A percentile compares a stretch with the other conserved stretches of the same genome.
phyloP scores from a whole-genome alignment of 2,888 invertebrate species.

The Rhingia campestris region DNA sequence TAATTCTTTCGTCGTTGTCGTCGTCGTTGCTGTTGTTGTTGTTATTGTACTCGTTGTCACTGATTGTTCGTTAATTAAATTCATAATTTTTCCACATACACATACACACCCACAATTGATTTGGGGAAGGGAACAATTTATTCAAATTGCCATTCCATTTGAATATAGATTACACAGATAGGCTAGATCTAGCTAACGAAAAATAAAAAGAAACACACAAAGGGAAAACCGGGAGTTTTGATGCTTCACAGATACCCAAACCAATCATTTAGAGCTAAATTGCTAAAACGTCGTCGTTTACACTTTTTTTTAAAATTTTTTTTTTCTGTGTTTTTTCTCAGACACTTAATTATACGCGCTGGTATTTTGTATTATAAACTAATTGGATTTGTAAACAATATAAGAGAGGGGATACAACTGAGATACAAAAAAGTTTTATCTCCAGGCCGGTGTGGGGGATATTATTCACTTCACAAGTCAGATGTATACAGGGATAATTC shows the following conservation, averaged over 20 bases:
- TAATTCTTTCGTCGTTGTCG: conserved; percentile 45
- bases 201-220: background rate
- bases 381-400: conserved; percentile 60
- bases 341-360: conserved; percentile 38
- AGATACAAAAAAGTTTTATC: conserved; percentile 30
- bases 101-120: conserved; percentile 33
- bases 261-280: conserved; percentile 36
- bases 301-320: background rate
- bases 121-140: conserved; percentile 19
- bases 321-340: conserved; percentile 14
- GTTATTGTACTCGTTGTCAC: conserved; percentile 60
- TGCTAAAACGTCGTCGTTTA: conserved; percentile 27
- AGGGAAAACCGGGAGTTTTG: background rate
- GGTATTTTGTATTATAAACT: conserved; percentile 48
- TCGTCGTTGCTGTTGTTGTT: conserved; percentile 40
- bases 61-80: conserved; percentile 74
- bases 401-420: conserved; percentile 14
- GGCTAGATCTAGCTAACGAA: too few species aligned
- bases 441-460: background rate
- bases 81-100: conserved; percentile 60
- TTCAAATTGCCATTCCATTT: conserved; percentile 46
- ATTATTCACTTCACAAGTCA: conserved; percentile 43
- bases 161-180: background rate
- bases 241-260: conserved; percentile 39
- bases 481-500: conserved; percentile 12